Evolutionary conservation across 2,797 vertebrate genomes (phyloP).

Genomic region (Alcedo quadribrachys): DNA sequence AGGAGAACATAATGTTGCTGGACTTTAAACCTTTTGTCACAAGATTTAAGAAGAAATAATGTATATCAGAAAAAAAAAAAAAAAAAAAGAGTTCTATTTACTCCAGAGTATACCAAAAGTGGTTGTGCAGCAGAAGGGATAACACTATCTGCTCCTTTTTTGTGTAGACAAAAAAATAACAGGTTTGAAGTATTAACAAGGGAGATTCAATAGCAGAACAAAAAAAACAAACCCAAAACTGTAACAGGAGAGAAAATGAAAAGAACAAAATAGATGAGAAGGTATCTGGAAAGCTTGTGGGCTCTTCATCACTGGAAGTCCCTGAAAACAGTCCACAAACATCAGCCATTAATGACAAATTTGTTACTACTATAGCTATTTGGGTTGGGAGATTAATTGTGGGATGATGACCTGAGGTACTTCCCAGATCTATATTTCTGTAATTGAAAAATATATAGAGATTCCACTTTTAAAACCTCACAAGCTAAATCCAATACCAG

Average conservation of each 20-base stretch:
- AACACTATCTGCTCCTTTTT: background rate
- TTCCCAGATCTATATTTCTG: background rate
- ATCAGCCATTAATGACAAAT: background rate
- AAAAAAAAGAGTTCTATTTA: background rate
- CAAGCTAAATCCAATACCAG: background rate
- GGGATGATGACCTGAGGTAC: background rate
- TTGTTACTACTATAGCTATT: background rate
- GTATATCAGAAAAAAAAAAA: background rate
- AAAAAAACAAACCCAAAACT: background rate
- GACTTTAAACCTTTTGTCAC: background rate
- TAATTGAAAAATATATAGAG: conserved; percentile 2
- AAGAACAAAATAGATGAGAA: background rate
- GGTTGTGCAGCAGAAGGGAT: background rate
- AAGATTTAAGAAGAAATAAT: background rate
- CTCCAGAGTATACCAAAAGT: background rate
- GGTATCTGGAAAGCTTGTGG: background rate
- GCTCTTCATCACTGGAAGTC: background rate
- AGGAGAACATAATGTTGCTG: background rate
- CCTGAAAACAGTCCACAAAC: background rate
- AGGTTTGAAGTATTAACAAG: background rate
- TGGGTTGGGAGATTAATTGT: background rate
- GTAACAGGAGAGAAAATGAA: background rate
- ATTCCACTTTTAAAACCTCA: background rate
- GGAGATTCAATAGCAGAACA: background rate
- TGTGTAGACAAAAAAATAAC: background rate